Evolutionary conservation across 2,888 invertebrate genomes (phyloP).

Genomic region (Nemapogon koenigi): DNA sequence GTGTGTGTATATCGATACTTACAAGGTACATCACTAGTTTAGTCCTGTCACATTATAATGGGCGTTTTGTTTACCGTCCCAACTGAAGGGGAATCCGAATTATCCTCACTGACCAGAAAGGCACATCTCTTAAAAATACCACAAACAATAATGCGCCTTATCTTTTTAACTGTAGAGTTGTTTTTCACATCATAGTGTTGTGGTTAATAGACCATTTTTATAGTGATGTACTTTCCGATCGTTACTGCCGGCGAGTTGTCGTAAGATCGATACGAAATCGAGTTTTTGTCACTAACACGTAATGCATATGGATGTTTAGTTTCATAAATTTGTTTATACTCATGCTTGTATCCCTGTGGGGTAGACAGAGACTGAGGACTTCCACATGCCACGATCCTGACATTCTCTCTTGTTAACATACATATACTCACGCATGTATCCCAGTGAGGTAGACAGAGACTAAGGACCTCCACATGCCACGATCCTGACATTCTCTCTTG

Average conservation of each 20-base stretch:
- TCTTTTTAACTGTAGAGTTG: too few relatives aligned
- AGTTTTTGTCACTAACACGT: conserved; percentile 7
- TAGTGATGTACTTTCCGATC: neutral
- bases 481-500: too few relatives aligned
- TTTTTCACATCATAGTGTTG: too few relatives aligned
- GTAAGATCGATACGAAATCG: conserved; percentile 9
- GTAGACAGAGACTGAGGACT: too few relatives aligned
- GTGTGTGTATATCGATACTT: conserved; percentile 26
- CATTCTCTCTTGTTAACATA: too few relatives aligned
- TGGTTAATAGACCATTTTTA: too few relatives aligned
- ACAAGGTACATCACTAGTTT: conserved; percentile 27
- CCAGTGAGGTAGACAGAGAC: too few relatives aligned
- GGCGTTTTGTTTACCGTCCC: conserved; percentile 60
- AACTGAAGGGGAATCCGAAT: conserved; percentile 44
- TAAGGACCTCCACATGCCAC: too few relatives aligned
- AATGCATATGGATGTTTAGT: conserved; percentile 1
- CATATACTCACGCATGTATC: too few relatives aligned
- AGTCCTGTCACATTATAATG: conserved; percentile 49
- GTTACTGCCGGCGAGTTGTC: conserved; percentile 1
- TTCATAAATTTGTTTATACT: neutral
- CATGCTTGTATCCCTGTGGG: neutral
- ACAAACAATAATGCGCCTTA: conserved; percentile 24
- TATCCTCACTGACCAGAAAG: conserved; percentile 19
- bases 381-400: too few relatives aligned
- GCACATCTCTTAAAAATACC: conserved; percentile 15